Evolutionary conservation across 2,113 vertebrate genomes (phyloP).

Genomic region (Chiloscyllium plagiosum): DNA sequence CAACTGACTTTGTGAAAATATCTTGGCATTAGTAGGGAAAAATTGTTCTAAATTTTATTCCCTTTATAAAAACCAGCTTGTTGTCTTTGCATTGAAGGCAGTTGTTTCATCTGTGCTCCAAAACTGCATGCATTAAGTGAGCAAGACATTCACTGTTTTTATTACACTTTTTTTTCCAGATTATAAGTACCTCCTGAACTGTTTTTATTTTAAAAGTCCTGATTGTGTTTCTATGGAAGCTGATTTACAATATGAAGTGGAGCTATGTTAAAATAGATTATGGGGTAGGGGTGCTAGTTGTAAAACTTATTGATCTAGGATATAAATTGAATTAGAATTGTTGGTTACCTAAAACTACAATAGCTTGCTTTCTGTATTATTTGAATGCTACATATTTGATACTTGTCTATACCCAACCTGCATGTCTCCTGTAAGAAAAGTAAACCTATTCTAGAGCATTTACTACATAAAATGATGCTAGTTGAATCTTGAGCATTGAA

Average conservation of each 20-base stretch:
- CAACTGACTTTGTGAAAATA: background rate
- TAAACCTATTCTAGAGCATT: background rate
- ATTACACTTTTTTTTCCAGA: background rate
- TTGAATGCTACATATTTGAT: background rate
- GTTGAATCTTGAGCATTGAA: background rate
- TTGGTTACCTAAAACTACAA: background rate
- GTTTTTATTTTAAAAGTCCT: background rate
- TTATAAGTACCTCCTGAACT: conserved; percentile 10
- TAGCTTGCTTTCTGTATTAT: background rate
- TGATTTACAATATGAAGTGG: background rate
- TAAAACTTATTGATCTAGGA: conserved; percentile 13
- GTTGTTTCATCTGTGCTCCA: background rate
- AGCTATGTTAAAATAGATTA: background rate
- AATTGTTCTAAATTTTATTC: background rate
- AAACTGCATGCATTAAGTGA: conserved; percentile 16
- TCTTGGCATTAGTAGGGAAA: background rate
- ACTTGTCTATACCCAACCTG: background rate
- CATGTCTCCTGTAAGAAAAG: background rate
- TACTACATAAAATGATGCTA: background rate
- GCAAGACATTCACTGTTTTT: background rate
- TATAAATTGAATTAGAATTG: background rate
- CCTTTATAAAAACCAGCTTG: background rate
- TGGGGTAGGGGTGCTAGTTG: background rate
- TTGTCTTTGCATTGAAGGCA: background rate
- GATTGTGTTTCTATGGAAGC: background rate